These are phyloP conservation scores for Drosophila vallismaia DNA, from an alignment of 2,888 invertebrate species.

Conservation along the genomic window DNA sequence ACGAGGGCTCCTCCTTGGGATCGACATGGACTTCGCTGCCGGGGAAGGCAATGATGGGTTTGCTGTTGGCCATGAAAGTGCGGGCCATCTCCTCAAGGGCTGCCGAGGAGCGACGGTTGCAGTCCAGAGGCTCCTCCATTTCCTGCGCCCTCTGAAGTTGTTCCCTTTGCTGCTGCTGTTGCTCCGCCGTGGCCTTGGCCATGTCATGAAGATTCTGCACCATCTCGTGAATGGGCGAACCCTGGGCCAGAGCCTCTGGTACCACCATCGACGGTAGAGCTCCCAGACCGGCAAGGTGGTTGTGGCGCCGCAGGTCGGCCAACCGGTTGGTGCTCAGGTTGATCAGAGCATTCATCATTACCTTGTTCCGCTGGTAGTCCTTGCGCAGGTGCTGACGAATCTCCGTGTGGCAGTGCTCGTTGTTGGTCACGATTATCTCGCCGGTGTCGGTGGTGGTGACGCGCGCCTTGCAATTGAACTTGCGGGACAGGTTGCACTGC, in stretches of 20 bases:
- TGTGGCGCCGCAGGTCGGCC: slow-evolving; percentile 76
- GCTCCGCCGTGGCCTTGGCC: slow-evolving; percentile 68
- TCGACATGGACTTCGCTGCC: slow-evolving; percentile 46
- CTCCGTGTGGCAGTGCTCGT: slow-evolving; percentile 84
- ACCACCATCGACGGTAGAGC: slow-evolving; percentile 56
- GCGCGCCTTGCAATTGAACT: slow-evolving; percentile 84
- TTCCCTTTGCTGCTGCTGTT: slow-evolving; percentile 46
- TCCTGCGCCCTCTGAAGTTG: slow-evolving; percentile 59
- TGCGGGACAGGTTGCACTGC: slow-evolving; percentile 84
- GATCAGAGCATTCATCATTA: slow-evolving; percentile 83
- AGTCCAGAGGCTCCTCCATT: slow-evolving; percentile 74
- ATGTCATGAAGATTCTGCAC: slow-evolving; percentile 70
- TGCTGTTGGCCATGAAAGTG: slow-evolving; percentile 55
- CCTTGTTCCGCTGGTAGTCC: slow-evolving; percentile 84
- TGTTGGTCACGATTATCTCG: slow-evolving; percentile 83
- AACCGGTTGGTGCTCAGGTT: slow-evolving; percentile 80
- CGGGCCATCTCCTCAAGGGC: slow-evolving; percentile 64
- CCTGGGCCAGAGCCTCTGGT: slow-evolving; percentile 50
- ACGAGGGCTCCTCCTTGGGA: slow-evolving; percentile 53
- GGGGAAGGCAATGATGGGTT: slow-evolving; percentile 23
- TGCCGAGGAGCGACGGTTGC: slow-evolving; percentile 66
- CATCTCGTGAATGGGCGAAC: slow-evolving; percentile 66
- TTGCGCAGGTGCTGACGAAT: slow-evolving; percentile 84
- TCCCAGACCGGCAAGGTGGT: slow-evolving; percentile 51
- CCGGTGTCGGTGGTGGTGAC: slow-evolving; percentile 83